Percentiles rank a stretch among this genome's conserved stretches.
Conservation (phyloP, 2,888 invertebrate genomes). For the Nyleta sp. region DNA sequence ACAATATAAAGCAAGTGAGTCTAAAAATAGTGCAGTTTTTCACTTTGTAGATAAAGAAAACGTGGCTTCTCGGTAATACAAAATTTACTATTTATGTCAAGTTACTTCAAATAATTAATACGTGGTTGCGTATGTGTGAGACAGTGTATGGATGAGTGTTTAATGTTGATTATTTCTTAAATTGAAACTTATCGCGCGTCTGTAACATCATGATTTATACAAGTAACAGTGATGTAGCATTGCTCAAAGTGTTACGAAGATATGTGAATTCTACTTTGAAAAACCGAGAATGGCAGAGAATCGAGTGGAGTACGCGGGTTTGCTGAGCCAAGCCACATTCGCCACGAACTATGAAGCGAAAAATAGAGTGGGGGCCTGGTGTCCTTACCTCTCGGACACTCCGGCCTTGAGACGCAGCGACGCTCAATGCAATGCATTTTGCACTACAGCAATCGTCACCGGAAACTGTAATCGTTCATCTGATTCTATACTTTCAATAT, state of each 20-base stretch:
- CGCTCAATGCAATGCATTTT: conserved; percentile 77
- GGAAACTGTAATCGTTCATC: conserved; percentile 70
- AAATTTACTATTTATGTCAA: too few relatives aligned
- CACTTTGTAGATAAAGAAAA: too few relatives aligned
- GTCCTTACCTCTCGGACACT: conserved; percentile 78
- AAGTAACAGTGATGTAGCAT: conserved; percentile 49
- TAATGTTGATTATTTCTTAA: conserved; percentile 42
- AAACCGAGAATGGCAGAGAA: conserved; percentile 59
- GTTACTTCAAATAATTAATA: too few relatives aligned
- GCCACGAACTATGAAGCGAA: conserved; percentile 62
- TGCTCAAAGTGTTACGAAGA: conserved; percentile 55
- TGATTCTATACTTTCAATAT: conserved; percentile 55
- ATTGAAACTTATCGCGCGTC: conserved; percentile 52
- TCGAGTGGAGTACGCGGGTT: conserved; percentile 48
- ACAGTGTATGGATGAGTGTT: too few relatives aligned
- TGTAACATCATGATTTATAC: conserved; percentile 54
- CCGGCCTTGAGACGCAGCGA: conserved; percentile 82
- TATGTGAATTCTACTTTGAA: conserved; percentile 56
- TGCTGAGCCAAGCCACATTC: conserved; percentile 61
- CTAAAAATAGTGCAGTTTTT: too few relatives aligned
- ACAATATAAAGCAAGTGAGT: too few relatives aligned
- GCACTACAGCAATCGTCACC: conserved; percentile 65
- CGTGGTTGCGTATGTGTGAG: too few relatives aligned
- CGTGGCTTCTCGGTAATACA: too few relatives aligned
- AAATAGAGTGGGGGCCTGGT: conserved; percentile 70